Conservation (phyloP, 2,113 vertebrate genomes). For the Dicentrarchus labrax region DNA sequence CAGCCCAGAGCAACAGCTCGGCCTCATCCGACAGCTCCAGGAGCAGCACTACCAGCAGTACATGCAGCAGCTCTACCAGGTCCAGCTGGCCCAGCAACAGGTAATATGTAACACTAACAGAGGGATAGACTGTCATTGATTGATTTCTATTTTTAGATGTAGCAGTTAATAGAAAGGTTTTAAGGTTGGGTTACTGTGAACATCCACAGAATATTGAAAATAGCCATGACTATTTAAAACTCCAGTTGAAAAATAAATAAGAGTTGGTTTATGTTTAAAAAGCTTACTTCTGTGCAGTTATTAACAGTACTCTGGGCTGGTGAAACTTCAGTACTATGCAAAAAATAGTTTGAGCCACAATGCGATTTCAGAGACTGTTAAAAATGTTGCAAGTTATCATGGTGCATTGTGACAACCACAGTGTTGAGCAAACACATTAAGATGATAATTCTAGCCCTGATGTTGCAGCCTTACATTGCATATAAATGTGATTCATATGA, state of each 20-base stretch:
- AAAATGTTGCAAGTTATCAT: background rate
- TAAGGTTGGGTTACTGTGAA: background rate
- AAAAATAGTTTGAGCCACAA: background rate
- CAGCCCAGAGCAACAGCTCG: conserved; percentile 95
- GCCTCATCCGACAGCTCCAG: conserved; percentile 97
- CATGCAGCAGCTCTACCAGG: conserved; percentile 99
- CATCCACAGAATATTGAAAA: background rate
- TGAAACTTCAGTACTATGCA: background rate
- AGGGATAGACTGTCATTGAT: background rate
- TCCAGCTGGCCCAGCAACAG: conserved; percentile 98
- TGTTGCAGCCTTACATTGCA: background rate
- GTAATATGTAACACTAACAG: conserved; percentile 62
- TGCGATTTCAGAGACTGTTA: background rate
- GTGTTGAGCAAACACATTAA: background rate
- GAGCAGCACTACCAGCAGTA: conserved; percentile 99
- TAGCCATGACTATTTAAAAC: background rate
- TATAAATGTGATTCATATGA: background rate
- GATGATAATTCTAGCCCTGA: background rate
- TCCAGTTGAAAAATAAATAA: too few species aligned
- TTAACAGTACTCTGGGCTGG: background rate
- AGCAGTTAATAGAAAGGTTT: background rate
- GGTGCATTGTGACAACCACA: background rate
- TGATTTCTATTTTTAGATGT: background rate
- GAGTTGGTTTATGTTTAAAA: background rate
- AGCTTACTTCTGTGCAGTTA: background rate